A percentile compares a stretch with the other conserved stretches of the same genome.
These are phyloP conservation scores for Apostichopus parvimensis DNA, from an alignment of 35 echinoderm and acorn worm genomes.

Conservation along the genomic window DNA sequence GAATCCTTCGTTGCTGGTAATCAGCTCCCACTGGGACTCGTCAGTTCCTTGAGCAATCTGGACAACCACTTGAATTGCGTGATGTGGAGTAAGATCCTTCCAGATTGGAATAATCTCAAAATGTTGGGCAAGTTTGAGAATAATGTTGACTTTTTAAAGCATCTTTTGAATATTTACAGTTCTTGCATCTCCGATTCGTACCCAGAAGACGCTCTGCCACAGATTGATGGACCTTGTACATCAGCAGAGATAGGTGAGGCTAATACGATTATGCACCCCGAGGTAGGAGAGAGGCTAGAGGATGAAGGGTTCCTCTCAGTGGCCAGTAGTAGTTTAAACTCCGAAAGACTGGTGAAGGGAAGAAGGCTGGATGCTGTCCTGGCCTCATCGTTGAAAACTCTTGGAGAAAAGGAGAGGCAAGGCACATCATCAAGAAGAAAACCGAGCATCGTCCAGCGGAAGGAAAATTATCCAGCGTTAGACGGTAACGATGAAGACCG, in stretches of 20 bases:
- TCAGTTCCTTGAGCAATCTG: constrained; percentile 5
- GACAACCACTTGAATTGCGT: constrained; percentile 23
- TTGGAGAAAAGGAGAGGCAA: background rate
- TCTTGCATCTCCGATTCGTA: background rate
- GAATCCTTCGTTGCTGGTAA: background rate
- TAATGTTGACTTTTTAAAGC: background rate
- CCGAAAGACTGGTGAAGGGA: background rate
- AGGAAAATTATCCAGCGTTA: background rate
- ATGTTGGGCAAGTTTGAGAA: background rate
- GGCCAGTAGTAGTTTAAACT: background rate
- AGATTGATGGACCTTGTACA: background rate
- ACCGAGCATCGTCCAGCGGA: background rate
- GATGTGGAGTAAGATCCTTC: background rate
- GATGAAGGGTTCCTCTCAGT: background rate
- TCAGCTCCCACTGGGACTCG: background rate
- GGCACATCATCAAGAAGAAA: background rate
- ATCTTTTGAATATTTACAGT: constrained; percentile 12
- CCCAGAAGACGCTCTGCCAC: too few species aligned
- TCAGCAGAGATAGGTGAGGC: too few species aligned
- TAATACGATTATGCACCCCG: background rate
- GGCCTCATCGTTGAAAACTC: constrained; percentile 13
- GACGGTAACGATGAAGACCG: background rate
- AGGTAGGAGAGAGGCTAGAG: background rate
- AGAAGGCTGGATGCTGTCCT: constrained; percentile 33
- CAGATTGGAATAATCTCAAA: constrained; percentile 7